phyloP scores from a whole-genome alignment of 2,888 invertebrate species.

The Ganaspis brasiliensis region DNA sequence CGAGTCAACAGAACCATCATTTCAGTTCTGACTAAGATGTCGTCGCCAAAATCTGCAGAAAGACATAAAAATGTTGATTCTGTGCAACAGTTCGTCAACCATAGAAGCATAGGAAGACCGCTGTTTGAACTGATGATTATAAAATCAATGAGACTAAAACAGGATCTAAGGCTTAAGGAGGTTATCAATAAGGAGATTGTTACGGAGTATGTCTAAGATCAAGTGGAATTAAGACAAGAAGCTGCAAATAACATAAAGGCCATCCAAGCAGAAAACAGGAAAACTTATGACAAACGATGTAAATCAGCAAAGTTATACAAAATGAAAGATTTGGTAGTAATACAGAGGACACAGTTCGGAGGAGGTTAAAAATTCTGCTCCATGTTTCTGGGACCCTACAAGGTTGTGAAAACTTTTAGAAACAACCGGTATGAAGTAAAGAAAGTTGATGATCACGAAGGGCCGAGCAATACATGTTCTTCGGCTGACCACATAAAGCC shows the following conservation, averaged over 20 bases:
- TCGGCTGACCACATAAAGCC: conserved; percentile 45
- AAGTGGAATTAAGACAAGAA: conserved; percentile 1
- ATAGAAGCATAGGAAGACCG: conserved; percentile 27
- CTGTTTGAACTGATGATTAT: conserved; percentile 44
- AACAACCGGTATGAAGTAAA: conserved; percentile 37
- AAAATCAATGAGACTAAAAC: conserved; percentile 18
- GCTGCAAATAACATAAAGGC: conserved; percentile 20
- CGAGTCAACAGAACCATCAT: conserved; percentile 61
- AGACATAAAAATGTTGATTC: conserved; percentile 62
- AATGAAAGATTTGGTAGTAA: conserved; percentile 36
- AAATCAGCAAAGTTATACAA: conserved; percentile 11
- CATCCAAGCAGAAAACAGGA: conserved; percentile 47
- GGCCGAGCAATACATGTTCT: conserved; percentile 18
- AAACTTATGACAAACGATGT: conserved; percentile 38
- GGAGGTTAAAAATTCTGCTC: conserved; percentile 30
- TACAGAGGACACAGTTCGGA: conserved; percentile 41
- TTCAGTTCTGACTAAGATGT: conserved; percentile 71
- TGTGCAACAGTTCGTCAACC: conserved; percentile 45
- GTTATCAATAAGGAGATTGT: conserved; percentile 25
- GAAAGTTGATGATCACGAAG: conserved; percentile 35
- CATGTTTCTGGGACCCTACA: conserved; percentile 48
- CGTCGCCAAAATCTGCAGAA: conserved; percentile 62
- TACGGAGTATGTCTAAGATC: conserved; percentile 2
- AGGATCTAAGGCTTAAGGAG: conserved; percentile 36
- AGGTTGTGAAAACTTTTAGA: conserved; percentile 5